phyloP scores from a whole-genome alignment of 2,888 invertebrate genomes.

The Petrophora chlorosata region DNA sequence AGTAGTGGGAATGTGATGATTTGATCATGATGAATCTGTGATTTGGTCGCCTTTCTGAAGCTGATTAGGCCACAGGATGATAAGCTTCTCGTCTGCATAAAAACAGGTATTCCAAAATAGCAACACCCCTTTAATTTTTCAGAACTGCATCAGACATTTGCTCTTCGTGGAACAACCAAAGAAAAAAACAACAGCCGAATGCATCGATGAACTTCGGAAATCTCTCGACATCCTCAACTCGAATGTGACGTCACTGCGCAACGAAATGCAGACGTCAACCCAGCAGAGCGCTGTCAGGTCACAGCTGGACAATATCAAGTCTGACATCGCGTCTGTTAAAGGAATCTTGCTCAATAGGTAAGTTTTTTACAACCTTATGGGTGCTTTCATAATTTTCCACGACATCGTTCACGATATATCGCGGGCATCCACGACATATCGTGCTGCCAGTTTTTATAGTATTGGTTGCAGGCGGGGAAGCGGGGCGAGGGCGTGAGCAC shows the following conservation, averaged over 20 bases:
- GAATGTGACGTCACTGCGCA: conserved; percentile 86
- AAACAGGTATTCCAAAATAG: background rate
- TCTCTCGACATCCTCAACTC: conserved; percentile 87
- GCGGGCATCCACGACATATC: too few relatives aligned
- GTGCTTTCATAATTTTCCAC: too few relatives aligned
- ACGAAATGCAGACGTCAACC: conserved; percentile 83
- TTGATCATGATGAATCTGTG: too few relatives aligned
- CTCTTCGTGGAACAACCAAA: conserved; percentile 87
- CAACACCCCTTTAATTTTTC: conserved; percentile 17
- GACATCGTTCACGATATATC: too few relatives aligned
- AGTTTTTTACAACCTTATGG: too few relatives aligned
- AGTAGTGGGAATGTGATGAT: too few relatives aligned
- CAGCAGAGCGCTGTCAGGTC: conserved; percentile 78
- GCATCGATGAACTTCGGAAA: conserved; percentile 86
- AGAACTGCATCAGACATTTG: conserved; percentile 70
- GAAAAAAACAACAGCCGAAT: conserved; percentile 86
- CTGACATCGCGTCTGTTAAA: conserved; percentile 88
- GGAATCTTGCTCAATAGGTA: conserved; percentile 88
- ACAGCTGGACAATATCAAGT: conserved; percentile 87
- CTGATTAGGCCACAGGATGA: too few relatives aligned
- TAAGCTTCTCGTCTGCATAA: too few relatives aligned
- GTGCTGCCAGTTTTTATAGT: too few relatives aligned
- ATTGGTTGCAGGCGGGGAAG: too few relatives aligned
- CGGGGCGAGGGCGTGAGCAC: too few relatives aligned
- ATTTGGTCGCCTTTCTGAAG: too few relatives aligned